A percentile compares a stretch with the other conserved stretches of the same genome.
These are phyloP conservation scores for Toxotes lorentzi DNA, from an alignment of 2,797 vertebrate species.

Conservation along the genomic window DNA sequence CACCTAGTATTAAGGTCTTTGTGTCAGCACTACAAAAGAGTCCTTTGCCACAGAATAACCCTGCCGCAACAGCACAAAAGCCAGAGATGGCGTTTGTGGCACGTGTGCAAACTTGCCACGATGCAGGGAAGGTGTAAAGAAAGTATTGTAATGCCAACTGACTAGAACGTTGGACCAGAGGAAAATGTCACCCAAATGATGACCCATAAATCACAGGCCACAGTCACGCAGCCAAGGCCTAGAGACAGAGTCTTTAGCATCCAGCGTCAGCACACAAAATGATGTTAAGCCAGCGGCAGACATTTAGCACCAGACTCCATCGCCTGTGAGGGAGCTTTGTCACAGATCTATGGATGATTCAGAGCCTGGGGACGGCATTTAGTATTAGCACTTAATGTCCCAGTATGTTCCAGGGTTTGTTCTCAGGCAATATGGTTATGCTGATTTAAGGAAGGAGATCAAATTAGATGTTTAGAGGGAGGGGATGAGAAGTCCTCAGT, in stretches of 20 bases:
- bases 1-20: conserved; percentile 34
- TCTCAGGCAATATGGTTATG: conserved; percentile 63
- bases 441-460: conserved; percentile 74
- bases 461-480: conserved; percentile 75
- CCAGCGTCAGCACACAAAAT: conserved; percentile 65
- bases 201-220: conserved; percentile 77
- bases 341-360: conserved; percentile 77
- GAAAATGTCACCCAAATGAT: conserved; percentile 75
- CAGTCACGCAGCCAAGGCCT: conserved; percentile 67
- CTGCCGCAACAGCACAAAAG: conserved; percentile 40
- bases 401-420: conserved; percentile 61
- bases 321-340: conserved; percentile 65
- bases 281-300: conserved; percentile 67
- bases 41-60: conserved; percentile 35
- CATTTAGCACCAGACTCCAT: conserved; percentile 81
- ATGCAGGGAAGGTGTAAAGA: conserved; percentile 63
- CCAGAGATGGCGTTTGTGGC: conserved; percentile 19
- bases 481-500: conserved; percentile 57
- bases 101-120: conserved; percentile 19
- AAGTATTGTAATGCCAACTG: conserved; percentile 54
- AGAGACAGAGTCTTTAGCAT: conserved; percentile 72
- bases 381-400: conserved; percentile 75
- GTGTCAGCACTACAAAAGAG: conserved; percentile 11
- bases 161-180: conserved; percentile 62
- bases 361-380: conserved; percentile 63